A percentile compares a stretch with the other conserved stretches of the same genome.
These are phyloP conservation scores for Trinectes maculatus DNA, from an alignment of 2,113 vertebrate genomes.

Conservation along the genomic window DNA sequence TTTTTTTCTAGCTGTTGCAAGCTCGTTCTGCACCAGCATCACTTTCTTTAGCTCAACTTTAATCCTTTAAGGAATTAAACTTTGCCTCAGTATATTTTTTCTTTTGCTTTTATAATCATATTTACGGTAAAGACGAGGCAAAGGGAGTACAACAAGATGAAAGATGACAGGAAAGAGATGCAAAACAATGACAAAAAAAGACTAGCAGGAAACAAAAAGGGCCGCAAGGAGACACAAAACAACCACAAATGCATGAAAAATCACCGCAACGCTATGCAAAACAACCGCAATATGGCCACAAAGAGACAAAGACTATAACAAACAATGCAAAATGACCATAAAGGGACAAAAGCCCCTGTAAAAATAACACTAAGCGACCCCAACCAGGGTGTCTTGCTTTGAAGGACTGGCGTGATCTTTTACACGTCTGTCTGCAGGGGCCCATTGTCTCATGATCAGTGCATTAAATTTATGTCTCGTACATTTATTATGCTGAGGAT, in stretches of 20 bases:
- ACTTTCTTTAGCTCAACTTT: slow-evolving; percentile 45
- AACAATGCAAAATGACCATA: neutral
- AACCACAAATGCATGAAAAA: neutral
- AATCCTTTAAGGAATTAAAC: slow-evolving; percentile 37
- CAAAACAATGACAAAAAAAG: neutral
- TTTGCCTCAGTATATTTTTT: slow-evolving; percentile 22
- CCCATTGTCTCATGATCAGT: neutral
- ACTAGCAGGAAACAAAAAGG: neutral
- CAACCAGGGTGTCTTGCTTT: neutral
- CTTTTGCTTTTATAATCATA: slow-evolving; percentile 31
- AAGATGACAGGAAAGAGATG: neutral
- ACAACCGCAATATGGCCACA: neutral
- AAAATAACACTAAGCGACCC: slow-evolving; percentile 1
- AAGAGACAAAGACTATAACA: neutral
- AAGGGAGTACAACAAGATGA: neutral
- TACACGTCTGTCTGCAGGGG: neutral
- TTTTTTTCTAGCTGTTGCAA: slow-evolving; percentile 37
- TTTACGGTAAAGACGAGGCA: slow-evolving; percentile 20
- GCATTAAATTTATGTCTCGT: neutral
- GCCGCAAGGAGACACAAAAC: neutral
- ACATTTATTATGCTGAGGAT: neutral
- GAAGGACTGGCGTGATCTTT: neutral
- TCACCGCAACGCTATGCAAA: neutral
- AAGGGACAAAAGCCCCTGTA: neutral
- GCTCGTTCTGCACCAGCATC: slow-evolving; percentile 28